Evolutionary conservation across 2,113 vertebrate species (phyloP), one percentile per base, ranked within the genome.

Genomic region (Channa argus): DNA sequence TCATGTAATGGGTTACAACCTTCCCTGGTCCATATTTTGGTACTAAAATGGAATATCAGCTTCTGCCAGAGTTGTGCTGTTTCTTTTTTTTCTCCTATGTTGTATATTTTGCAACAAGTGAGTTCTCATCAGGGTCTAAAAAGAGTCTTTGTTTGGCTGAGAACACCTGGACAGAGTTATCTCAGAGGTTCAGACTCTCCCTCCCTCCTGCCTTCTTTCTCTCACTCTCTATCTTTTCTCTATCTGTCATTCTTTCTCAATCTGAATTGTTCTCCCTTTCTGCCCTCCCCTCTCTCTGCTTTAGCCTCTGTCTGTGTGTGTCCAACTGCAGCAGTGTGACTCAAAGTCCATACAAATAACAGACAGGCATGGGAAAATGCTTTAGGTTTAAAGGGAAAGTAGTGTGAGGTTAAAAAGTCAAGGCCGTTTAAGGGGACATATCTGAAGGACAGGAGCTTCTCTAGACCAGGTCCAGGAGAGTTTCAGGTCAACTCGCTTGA

Each of bases 101-200:
- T 74, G 80, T 88, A 79, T 92, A 85, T 90, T 93, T 92, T 94
- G 92, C 93, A 94, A 93, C 93, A 89, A 95, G 93, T 93, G 92
- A 91, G 87, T 95, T 95, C 94, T 93, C 94, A 85, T 94, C 92
- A 86, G 79, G 73, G 69, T 11, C 92, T 97, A 95, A 98, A 98
- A 97, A 96, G 96, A 83, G 86, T 77, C 96, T 96, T 98, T 98
- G 97, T 98, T 94, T 91, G 79, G 70, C 69, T 79, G 76, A 67
- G 94, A 94, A 95, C 97, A 98, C 96, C 97, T 97, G 97, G 95
- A 94, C 93, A 78, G 92, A 70, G 90, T 91, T 94, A 93, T 93
- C 91, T 77, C 72, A 88, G 76, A 85, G 37, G 65, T 83, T 75
- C 92, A 55, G 58, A 43, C 79, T 63, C 68, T 63, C 53, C 45